These are phyloP conservation scores for Pseudopipra pipra DNA, from an alignment of 2,113 vertebrate genomes.

Conservation along the genomic window DNA sequence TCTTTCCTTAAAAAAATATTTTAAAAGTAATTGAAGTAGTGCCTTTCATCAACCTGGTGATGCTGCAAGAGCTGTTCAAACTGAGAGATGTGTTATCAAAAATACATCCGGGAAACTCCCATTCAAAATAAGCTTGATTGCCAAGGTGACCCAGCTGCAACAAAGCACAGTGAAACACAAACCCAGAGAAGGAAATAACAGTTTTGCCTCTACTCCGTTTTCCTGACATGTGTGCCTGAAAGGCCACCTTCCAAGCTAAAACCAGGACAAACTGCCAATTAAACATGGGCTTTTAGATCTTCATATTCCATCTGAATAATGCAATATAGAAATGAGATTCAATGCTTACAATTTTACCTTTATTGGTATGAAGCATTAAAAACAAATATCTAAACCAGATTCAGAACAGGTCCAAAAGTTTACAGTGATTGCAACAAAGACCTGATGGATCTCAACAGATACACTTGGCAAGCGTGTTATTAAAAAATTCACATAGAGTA, in stretches of 20 bases:
- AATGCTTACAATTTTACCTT: neutral
- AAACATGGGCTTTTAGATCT: neutral
- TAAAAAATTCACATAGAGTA: neutral
- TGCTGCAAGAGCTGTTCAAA: neutral
- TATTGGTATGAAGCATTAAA: neutral
- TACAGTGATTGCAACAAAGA: neutral
- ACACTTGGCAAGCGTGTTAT: neutral
- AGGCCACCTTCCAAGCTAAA: neutral
- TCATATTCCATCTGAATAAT: neutral
- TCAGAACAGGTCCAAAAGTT: neutral
- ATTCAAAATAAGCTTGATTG: neutral
- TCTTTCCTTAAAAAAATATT: neutral
- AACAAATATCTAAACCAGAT: neutral
- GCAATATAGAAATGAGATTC: neutral
- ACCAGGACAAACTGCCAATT: neutral
- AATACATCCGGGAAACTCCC: neutral
- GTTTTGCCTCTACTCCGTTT: neutral
- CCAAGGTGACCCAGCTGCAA: neutral
- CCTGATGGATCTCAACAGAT: neutral
- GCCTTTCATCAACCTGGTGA: neutral
- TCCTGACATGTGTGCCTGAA: neutral
- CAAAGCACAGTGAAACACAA: neutral
- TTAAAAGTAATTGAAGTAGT: neutral
- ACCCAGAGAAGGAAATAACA: neutral
- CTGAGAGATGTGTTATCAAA: neutral